These are phyloP conservation scores for Oryzias sinensis DNA, from an alignment of 2,797 vertebrate species.

Conservation along the genomic window DNA sequence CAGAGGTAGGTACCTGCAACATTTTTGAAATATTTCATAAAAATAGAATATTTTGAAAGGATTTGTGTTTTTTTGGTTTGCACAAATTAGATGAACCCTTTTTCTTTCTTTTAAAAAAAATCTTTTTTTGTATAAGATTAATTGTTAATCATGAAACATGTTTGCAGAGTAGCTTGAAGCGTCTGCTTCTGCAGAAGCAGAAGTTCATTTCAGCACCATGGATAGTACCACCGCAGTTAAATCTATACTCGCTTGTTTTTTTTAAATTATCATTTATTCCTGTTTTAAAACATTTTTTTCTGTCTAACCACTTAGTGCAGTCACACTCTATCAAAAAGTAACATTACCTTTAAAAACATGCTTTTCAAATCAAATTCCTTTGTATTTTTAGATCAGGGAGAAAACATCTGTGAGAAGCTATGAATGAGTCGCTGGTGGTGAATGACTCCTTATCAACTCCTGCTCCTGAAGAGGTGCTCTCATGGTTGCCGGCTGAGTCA, in stretches of 20 bases:
- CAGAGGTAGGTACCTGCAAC: slow-evolving; percentile 53
- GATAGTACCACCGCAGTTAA: slow-evolving; percentile 46
- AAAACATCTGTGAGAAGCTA: slow-evolving; percentile 54
- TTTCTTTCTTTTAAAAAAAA: too few relatives aligned
- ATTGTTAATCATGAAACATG: background rate
- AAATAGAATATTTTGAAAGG: background rate
- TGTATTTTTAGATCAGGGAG: slow-evolving; percentile 41
- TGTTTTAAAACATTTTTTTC: background rate
- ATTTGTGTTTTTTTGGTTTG: too few relatives aligned
- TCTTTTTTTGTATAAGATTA: background rate
- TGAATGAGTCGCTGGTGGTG: slow-evolving; percentile 83
- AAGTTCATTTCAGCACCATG: slow-evolving; percentile 63
- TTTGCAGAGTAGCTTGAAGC: background rate
- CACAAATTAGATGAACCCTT: fast-evolving
- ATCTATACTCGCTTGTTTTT: background rate
- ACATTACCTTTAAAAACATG: slow-evolving; percentile 2
- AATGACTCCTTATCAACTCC: slow-evolving; percentile 78
- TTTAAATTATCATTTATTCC: background rate
- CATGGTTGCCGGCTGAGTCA: slow-evolving; percentile 65
- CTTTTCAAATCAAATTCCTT: background rate
- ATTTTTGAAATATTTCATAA: background rate
- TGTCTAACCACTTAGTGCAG: background rate
- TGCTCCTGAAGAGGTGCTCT: slow-evolving; percentile 61
- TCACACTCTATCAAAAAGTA: background rate
- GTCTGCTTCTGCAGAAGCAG: background rate